phyloP scores from a whole-genome alignment of 2,797 vertebrate species.

The Nyctalus aviator region DNA sequence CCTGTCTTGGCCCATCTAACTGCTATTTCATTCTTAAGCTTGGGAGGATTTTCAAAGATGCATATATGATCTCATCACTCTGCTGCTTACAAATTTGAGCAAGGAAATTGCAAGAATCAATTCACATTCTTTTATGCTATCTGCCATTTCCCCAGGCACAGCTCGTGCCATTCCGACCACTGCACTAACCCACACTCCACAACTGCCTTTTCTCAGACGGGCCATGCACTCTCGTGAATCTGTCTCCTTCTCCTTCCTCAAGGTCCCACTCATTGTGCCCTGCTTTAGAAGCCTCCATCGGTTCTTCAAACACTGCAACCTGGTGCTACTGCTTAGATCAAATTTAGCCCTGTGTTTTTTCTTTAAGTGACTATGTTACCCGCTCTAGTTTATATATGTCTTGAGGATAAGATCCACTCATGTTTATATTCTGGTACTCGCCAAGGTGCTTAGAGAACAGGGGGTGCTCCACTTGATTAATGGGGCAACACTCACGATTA shows the following conservation, averaged over 20 bases:
- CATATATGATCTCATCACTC: background rate
- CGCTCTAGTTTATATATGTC: background rate
- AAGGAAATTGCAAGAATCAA: background rate
- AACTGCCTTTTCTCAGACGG: rapidly evolving
- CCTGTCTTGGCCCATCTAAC: background rate
- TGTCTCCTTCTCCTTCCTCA: background rate
- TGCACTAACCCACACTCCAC: background rate
- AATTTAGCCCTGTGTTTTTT: no score
- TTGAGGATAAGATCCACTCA: background rate
- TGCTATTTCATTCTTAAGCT: background rate
- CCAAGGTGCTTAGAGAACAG: background rate
- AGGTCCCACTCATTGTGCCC: background rate
- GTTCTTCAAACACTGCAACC: background rate
- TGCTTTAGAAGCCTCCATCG: background rate
- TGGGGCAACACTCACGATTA: background rate
- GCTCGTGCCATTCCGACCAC: rapidly evolving
- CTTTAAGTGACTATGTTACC: background rate
- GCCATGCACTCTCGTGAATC: rapidly evolving
- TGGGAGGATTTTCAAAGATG: background rate
- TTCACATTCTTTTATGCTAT: background rate
- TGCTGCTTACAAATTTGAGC: background rate
- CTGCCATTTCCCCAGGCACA: background rate
- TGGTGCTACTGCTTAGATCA: background rate
- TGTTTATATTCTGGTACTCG: background rate
- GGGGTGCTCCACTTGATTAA: background rate